phyloP scores from a whole-genome alignment of 2,797 vertebrate species.

The Glyptemys insculpta region DNA sequence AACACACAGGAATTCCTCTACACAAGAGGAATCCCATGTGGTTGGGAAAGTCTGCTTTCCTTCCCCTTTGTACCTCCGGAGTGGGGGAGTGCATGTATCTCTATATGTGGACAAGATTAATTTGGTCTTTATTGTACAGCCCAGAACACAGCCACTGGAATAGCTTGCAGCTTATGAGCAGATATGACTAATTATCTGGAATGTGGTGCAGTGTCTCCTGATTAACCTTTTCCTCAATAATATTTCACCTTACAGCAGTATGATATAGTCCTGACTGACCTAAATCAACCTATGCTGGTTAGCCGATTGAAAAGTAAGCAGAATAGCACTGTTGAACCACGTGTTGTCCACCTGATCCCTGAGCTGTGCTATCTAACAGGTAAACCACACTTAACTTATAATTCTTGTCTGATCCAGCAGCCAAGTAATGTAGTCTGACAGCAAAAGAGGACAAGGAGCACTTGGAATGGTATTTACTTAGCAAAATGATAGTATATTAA shows the following conservation, averaged over 20 bases:
- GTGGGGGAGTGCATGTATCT: background rate
- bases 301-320: constrained; percentile 74
- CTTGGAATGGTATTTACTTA: background rate
- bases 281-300: constrained; percentile 79
- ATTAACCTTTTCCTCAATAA: background rate
- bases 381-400: constrained; percentile 20
- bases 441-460: background rate
- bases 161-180: background rate
- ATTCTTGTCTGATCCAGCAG: background rate
- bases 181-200: background rate
- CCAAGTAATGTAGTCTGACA: background rate
- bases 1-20: background rate
- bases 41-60: background rate
- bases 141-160: background rate
- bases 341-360: constrained; percentile 73
- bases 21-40: background rate
- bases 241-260: constrained; percentile 74
- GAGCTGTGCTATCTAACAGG: constrained; percentile 81
- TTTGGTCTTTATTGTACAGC: background rate
- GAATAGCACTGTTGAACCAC: background rate
- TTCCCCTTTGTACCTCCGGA: background rate
- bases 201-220: background rate
- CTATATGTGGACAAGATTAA: background rate
- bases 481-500: background rate
- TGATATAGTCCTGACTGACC: constrained; percentile 67